Evolutionary conservation across 2,888 invertebrate species (phyloP).

Genomic region (Orchestes rusci): DNA sequence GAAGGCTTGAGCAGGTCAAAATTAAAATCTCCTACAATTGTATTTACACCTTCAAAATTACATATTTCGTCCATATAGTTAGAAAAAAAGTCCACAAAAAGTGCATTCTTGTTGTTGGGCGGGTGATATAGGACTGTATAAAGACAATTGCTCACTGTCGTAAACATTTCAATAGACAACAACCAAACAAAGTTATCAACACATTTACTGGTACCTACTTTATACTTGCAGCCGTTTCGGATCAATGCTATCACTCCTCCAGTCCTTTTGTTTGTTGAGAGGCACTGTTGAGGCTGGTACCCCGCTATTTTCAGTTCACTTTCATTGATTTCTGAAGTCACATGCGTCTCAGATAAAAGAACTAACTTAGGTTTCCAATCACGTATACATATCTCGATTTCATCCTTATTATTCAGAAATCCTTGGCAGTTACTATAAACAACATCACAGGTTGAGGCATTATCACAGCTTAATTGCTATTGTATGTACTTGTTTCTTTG

Average conservation of each 20-base stretch:
- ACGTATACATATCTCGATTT: too few relatives aligned
- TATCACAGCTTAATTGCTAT: neutral
- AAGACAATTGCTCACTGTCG: too few relatives aligned
- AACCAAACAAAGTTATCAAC: neutral
- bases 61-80: neutral
- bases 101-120: neutral
- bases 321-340: neutral
- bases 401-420: neutral
- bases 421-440: neutral
- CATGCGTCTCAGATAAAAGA: too few relatives aligned
- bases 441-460: neutral
- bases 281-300: neutral
- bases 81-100: neutral
- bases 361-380: too few relatives aligned
- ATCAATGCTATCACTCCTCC: neutral
- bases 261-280: neutral
- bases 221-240: neutral
- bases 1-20: neutral
- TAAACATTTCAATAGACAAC: too few relatives aligned
- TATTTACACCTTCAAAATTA: neutral
- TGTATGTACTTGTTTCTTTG: neutral
- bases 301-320: neutral
- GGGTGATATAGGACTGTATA: too few relatives aligned
- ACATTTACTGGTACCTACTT: neutral
- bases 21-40: too few relatives aligned